Conservation (phyloP, 2,113 vertebrate genomes). For the Xyliphius kryptos region DNA sequence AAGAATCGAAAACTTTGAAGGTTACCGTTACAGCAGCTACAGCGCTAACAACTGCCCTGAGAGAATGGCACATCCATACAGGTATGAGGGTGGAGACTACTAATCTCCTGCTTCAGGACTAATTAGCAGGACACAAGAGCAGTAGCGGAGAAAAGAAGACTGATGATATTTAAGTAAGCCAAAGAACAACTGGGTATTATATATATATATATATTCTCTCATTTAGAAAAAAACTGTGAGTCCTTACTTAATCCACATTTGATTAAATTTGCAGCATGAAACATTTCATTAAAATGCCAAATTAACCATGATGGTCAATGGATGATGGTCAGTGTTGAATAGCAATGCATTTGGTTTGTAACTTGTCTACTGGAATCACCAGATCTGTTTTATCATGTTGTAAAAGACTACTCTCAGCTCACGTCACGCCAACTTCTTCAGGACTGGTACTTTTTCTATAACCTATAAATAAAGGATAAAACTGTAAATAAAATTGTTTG, state of each 20-base stretch:
- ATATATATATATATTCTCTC: slow-evolving; percentile 47
- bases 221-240: slow-evolving; percentile 30
- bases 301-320: no score
- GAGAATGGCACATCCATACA: slow-evolving; percentile 54
- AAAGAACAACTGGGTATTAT: slow-evolving; percentile 20
- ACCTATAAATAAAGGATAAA: no score
- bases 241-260: slow-evolving; percentile 20
- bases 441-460: no score
- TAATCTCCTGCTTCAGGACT: slow-evolving; percentile 51
- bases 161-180: slow-evolving; percentile 7
- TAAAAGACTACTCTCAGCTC: no score
- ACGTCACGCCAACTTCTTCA: no score
- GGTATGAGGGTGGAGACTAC: slow-evolving; percentile 64
- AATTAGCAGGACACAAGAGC: slow-evolving; percentile 24
- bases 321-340: no score
- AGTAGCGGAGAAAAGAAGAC: background rate
- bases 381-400: no score
- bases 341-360: slow-evolving; percentile 26
- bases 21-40: slow-evolving; percentile 61
- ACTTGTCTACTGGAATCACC: no score
- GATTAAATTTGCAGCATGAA: slow-evolving; percentile 18
- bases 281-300: slow-evolving; percentile 34
- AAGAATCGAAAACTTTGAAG: slow-evolving; percentile 58
- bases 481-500: no score
- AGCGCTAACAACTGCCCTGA: slow-evolving; percentile 52